These are phyloP conservation scores for Apamea anceps DNA, from an alignment of 2,888 invertebrate species.

Conservation along the genomic window DNA sequence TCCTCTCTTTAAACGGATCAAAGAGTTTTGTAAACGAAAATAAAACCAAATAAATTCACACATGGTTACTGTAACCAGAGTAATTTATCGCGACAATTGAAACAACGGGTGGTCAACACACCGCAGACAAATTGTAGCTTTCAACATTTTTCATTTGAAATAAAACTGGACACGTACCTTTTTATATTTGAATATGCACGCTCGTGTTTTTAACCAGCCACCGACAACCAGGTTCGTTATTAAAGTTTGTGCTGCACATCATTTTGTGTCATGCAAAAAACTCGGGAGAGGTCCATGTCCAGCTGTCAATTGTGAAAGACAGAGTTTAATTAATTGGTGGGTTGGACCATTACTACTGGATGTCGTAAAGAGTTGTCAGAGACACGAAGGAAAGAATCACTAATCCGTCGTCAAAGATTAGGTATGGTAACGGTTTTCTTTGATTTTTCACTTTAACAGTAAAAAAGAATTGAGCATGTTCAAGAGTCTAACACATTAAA, in stretches of 20 bases:
- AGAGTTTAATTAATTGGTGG: not conserved
- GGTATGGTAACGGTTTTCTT: no score
- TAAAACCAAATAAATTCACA: constrained; percentile 52
- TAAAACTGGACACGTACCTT: constrained; percentile 30
- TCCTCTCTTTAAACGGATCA: constrained; percentile 24
- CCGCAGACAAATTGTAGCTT: constrained; percentile 49
- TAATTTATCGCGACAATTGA: constrained; percentile 51
- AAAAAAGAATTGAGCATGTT: no score
- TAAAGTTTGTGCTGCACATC: not conserved
- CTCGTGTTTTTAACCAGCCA: not conserved
- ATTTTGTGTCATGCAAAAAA: not conserved
- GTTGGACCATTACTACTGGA: not conserved
- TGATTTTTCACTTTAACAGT: no score
- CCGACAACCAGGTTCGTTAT: not conserved
- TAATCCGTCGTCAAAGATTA: no score
- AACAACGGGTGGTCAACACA: constrained; percentile 49
- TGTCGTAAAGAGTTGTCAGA: not conserved
- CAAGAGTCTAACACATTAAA: no score
- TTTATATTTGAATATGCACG: constrained; percentile 11
- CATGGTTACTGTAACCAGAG: constrained; percentile 42
- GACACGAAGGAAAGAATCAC: no score
- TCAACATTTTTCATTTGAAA: constrained; percentile 37
- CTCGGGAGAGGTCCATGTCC: not conserved
- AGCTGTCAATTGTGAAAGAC: not conserved
- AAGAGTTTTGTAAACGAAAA: constrained; percentile 28